A percentile compares a stretch with the other conserved stretches of the same genome.
Evolutionary conservation across 2,113 vertebrate species (phyloP).

Genomic region (Tachysurus vachellii): DNA sequence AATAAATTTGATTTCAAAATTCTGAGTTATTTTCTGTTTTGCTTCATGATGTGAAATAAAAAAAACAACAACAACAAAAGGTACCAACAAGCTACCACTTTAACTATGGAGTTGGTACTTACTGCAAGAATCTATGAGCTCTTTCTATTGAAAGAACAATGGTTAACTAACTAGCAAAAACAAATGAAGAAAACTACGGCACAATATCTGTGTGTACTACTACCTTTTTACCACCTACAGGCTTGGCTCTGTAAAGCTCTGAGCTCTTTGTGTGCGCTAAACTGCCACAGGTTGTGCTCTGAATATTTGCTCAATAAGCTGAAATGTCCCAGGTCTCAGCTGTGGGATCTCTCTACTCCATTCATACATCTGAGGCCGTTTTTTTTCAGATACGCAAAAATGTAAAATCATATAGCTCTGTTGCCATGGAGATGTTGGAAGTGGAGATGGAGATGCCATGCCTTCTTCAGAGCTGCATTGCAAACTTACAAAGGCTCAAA

Average conservation of each 20-base stretch:
- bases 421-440: constrained; percentile 71
- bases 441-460: constrained; percentile 43
- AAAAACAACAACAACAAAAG: too few relatives aligned
- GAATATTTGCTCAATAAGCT: constrained; percentile 55
- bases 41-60: too few relatives aligned
- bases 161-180: background rate
- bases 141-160: background rate
- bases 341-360: constrained; percentile 19
- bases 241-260: background rate
- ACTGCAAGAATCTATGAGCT: background rate
- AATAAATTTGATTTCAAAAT: too few relatives aligned
- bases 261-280: background rate
- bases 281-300: constrained; percentile 35
- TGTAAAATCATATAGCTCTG: constrained; percentile 64
- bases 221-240: background rate
- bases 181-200: background rate
- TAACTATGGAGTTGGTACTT: background rate
- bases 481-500: constrained; percentile 48
- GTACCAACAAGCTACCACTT: too few relatives aligned
- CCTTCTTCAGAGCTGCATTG: constrained; percentile 53
- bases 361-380: constrained; percentile 20
- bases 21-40: too few relatives aligned
- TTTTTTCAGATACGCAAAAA: constrained; percentile 44
- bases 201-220: background rate
- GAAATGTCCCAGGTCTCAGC: constrained; percentile 43